Evolutionary conservation across 2,113 vertebrate genomes (phyloP).

Genomic region (Podilymbus podiceps): DNA sequence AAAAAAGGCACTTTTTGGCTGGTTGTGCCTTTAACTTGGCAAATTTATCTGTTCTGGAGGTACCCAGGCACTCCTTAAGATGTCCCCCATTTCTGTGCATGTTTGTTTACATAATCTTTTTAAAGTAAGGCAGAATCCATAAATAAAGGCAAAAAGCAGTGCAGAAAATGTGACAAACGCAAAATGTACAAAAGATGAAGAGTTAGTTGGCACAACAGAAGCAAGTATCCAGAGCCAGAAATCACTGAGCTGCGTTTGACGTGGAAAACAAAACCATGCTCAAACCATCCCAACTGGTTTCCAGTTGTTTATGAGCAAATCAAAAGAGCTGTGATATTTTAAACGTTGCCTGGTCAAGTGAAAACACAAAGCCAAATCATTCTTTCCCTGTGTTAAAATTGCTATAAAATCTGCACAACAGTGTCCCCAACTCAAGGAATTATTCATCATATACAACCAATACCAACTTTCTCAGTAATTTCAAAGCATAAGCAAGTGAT

Average conservation of each 20-base stretch:
- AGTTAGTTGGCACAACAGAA: constrained; percentile 59
- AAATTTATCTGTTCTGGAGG: constrained; percentile 38
- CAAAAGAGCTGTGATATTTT: constrained; percentile 23
- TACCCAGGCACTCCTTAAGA: constrained; percentile 63
- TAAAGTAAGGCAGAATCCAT: constrained; percentile 67
- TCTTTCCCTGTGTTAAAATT: constrained; percentile 44
- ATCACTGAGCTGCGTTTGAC: constrained; percentile 48
- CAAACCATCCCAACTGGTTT: constrained; percentile 16
- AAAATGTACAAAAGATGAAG: constrained; percentile 48
- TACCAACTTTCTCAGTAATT: constrained; percentile 61
- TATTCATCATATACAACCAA: constrained; percentile 59
- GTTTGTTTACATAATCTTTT: constrained; percentile 1
- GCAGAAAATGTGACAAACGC: constrained; percentile 39
- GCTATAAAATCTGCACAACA: constrained; percentile 44
- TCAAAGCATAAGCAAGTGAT: constrained; percentile 73
- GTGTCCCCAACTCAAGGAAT: constrained; percentile 37
- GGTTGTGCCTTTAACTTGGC: constrained; percentile 68
- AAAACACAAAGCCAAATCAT: constrained; percentile 53
- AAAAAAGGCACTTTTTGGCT: constrained; percentile 86
- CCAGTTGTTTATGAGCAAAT: constrained; percentile 49
- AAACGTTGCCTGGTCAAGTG: constrained; percentile 40
- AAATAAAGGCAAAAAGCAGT: constrained; percentile 69
- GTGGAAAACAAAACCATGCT: constrained; percentile 32
- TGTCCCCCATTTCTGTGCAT: constrained; percentile 42
- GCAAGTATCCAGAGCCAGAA: constrained; percentile 41